A percentile compares a stretch with the other conserved stretches of the same genome.
Conservation (phyloP, 2,113 vertebrate species). For the Seriola rivoliana region DNA sequence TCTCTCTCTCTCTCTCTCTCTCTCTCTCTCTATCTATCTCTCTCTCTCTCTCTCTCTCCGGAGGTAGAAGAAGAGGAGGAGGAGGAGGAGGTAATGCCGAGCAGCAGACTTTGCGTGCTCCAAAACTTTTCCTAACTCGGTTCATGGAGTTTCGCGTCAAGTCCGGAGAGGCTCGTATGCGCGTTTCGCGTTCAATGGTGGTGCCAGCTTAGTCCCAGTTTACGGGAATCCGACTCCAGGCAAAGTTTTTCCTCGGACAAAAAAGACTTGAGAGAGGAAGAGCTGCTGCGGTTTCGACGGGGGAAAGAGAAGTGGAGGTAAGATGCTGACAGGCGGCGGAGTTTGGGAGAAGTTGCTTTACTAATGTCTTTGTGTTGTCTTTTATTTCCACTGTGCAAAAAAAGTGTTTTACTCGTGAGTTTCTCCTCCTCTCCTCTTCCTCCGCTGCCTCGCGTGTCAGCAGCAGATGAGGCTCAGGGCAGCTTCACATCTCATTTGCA, state of each 20-base stretch:
- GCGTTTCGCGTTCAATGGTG: conserved; percentile 33
- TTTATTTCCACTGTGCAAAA: neutral
- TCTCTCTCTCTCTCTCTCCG: no score
- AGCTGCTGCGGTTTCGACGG: conserved; percentile 17
- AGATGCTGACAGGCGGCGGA: conserved; percentile 57
- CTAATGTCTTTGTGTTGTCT: neutral
- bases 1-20: no score
- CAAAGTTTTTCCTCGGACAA: conserved; percentile 52
- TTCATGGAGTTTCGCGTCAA: conserved; percentile 70
- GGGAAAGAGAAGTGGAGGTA: conserved; percentile 62
- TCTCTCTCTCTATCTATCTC: neutral
- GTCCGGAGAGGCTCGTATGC: conserved; percentile 52
- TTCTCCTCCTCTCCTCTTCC: neutral
- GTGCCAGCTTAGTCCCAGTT: conserved; percentile 40
- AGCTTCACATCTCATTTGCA: conserved; percentile 82
- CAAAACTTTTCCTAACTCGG: conserved; percentile 54
- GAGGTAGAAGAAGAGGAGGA: neutral
- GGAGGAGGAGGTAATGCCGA: conserved; percentile 10
- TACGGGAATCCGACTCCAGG: conserved; percentile 45
- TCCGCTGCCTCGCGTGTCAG: conserved; percentile 50
- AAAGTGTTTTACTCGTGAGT: neutral
- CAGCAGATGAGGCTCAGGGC: conserved; percentile 55
- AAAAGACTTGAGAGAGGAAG: conserved; percentile 34
- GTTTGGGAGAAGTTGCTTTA: neutral
- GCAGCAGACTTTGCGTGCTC: conserved; percentile 52